A percentile compares a stretch with the other conserved stretches of the same genome.
Evolutionary conservation across 2,888 invertebrate species (phyloP).

Genomic region (Pollenia amentaria): DNA sequence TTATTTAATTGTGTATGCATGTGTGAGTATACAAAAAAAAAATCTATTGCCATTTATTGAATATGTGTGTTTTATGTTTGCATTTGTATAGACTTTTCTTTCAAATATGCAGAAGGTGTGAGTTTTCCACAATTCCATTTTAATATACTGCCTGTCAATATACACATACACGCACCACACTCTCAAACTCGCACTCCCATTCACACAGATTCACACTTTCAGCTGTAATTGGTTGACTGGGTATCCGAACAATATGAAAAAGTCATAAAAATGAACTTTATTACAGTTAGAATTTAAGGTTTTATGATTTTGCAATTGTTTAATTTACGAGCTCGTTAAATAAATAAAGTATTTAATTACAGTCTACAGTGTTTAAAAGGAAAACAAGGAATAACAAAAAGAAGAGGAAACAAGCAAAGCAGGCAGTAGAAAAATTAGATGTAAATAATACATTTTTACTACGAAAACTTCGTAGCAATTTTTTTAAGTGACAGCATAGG

Average conservation of each 20-base stretch:
- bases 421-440: neutral
- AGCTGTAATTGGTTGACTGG: constrained; percentile 15
- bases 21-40: neutral
- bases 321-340: constrained; percentile 73
- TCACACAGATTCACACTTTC: neutral
- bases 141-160: constrained; percentile 31
- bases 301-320: constrained; percentile 73
- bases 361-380: constrained; percentile 14
- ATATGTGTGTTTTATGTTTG: constrained; percentile 8
- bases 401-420: neutral
- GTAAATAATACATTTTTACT: too few species aligned
- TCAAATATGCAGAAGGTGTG: constrained; percentile 63
- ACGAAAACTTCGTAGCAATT: too few species aligned
- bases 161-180: constrained; percentile 8
- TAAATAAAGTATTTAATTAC: constrained; percentile 65
- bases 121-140: constrained; percentile 59
- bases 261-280: constrained; percentile 80
- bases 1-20: neutral
- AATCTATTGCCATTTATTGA: constrained; percentile 8
- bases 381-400: neutral
- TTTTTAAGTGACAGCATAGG: neutral
- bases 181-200: neutral
- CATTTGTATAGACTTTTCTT: constrained; percentile 7
- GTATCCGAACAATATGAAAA: constrained; percentile 68
- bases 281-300: constrained; percentile 71